Evolutionary conservation across 2,888 invertebrate species (phyloP), one percentile per base, ranked within the genome.

Genomic region (Pachycephus smyrnensis): DNA sequence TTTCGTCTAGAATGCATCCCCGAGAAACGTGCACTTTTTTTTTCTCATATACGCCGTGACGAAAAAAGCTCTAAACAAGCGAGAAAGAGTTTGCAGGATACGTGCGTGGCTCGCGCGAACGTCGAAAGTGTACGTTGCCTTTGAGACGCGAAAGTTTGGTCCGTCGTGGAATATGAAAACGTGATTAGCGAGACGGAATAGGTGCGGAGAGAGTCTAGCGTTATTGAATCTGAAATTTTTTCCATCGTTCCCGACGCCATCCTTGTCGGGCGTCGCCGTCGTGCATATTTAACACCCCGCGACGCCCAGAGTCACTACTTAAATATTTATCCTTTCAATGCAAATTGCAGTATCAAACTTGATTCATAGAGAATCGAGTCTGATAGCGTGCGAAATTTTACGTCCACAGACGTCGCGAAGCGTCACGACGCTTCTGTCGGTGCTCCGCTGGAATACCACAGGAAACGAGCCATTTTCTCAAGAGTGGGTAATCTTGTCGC

Each of bases 101-200:
- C 9, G 55, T 23, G 23, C 23, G 23, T 9, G 9, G 55, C 0
- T 6, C 15, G 55, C 23, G 9, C 23, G 55, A 55, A 1, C 23
- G 55, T 55, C 55, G 33, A 55, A 23, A 23, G 55, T 23, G 15
- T 23, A 23, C 55, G 55, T 55, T 9, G 55, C 23, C 23, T 55
- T 55, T 9, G 55, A 55, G 55, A 23, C 23, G 55, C 2, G 55
- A 55, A 55, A 55, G 32, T 83, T 84, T 84, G 82, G 80, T 78
- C 78, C 78, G 78, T 81, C 82, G 82, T 86, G 82, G 82, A 85
- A 84, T 84, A 80, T 82, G 83, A 84, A 82, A 82, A 82, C 76
- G 75, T 81, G 79, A 81, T 82, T 82, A 81, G 76, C 76, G 35
- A 55, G 55, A 23, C 23, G 1, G 9, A 55, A 23, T 55, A 1